These are phyloP conservation scores for Sarcophaga rosellei DNA, from an alignment of 2,888 invertebrate genomes.

Conservation along the genomic window DNA sequence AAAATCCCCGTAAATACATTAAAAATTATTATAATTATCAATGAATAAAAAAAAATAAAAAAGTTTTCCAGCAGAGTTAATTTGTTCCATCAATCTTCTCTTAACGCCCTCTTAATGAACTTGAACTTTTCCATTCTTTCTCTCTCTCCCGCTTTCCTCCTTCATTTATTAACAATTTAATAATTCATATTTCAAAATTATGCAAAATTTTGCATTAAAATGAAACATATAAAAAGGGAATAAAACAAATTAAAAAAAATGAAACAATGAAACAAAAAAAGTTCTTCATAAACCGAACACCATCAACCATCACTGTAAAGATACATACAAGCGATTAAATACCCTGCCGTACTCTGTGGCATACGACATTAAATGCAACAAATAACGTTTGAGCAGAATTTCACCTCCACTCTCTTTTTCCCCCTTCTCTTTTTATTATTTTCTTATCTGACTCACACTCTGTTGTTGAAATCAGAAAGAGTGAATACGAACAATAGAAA, in stretches of 20 bases:
- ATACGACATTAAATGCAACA: too few species aligned
- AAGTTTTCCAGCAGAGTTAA: conserved; percentile 31
- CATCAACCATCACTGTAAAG: too few species aligned
- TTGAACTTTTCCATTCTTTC: conserved; percentile 21
- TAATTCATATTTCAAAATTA: conserved; percentile 56
- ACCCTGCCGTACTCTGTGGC: too few species aligned
- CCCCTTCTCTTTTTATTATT: too few species aligned
- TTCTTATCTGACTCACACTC: too few species aligned
- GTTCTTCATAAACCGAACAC: too few species aligned
- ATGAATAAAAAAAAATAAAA: conserved; percentile 22
- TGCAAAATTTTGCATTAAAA: conserved; percentile 12
- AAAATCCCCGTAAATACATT: neutral
- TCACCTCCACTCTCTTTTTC: too few species aligned
- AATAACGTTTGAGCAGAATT: too few species aligned
- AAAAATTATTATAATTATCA: conserved; percentile 41
- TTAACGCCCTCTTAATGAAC: conserved; percentile 47
- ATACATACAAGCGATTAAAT: too few species aligned
- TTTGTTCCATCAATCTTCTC: neutral
- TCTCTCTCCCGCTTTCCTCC: neutral
- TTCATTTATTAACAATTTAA: conserved; percentile 64
- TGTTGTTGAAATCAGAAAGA: too few species aligned
- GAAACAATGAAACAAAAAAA: too few species aligned
- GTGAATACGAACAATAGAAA: too few species aligned
- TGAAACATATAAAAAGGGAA: neutral
- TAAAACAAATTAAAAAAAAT: neutral